phyloP scores from a whole-genome alignment of 2,797 vertebrate genomes.

The Gymnoscopelus braueri region DNA sequence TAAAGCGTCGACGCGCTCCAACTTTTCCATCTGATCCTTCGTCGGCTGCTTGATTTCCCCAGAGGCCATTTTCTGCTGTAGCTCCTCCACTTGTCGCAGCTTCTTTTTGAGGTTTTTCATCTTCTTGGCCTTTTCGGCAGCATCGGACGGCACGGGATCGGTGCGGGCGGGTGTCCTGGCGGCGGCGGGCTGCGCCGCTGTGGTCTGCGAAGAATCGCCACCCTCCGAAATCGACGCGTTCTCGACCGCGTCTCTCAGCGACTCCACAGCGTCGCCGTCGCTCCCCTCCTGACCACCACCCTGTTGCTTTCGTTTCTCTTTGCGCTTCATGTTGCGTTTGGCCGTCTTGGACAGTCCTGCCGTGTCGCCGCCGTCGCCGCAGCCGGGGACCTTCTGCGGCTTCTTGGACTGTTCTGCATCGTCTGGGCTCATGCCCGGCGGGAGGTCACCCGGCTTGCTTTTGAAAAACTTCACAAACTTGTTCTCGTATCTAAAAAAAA shows the following conservation, averaged over 20 bases:
- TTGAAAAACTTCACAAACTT: conserved; percentile 98
- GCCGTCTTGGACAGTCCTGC: conserved; percentile 87
- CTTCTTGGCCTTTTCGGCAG: conserved; percentile 85
- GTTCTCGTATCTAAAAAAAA: conserved; percentile 88
- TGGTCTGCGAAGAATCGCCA: conserved; percentile 26
- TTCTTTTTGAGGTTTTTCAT: conserved; percentile 94
- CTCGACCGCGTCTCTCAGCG: conserved; percentile 79
- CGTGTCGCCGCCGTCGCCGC: conserved; percentile 71
- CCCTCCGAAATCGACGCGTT: conserved; percentile 71
- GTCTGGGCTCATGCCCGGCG: conserved; percentile 86
- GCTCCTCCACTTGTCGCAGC: conserved; percentile 91
- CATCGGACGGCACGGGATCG: conserved; percentile 36
- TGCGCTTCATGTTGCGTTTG: conserved; percentile 94
- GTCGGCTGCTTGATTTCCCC: conserved; percentile 88
- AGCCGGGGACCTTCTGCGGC: conserved; percentile 67
- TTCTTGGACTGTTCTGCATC: conserved; percentile 46
- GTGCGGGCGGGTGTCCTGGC: conserved; percentile 5
- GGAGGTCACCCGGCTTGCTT: conserved; percentile 90
- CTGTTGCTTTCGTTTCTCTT: conserved; percentile 92
- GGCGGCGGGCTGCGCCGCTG: not conserved
- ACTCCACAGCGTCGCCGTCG: conserved; percentile 71
- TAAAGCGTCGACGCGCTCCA: conserved; percentile 81
- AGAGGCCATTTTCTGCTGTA: conserved; percentile 89
- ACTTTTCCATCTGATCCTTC: conserved; percentile 92
- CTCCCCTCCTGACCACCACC: conserved; percentile 63